phyloP scores from a whole-genome alignment of 2,888 invertebrate genomes.

The Chymomyza fuscimana region DNA sequence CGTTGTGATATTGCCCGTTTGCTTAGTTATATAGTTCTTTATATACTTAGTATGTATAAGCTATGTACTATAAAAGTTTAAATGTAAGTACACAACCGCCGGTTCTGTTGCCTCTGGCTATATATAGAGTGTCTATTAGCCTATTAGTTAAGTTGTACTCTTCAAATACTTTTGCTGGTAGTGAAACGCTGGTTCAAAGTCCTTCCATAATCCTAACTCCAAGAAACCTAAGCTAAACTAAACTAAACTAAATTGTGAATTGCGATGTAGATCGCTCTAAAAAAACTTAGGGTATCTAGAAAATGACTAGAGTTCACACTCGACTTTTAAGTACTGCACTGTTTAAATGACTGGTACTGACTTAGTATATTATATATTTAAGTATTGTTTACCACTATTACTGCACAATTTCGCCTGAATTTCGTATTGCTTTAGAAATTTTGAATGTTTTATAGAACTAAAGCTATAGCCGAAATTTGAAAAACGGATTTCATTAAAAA shows the following conservation, averaged over 20 bases:
- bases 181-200: constrained; percentile 71
- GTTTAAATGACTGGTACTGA: constrained; percentile 24
- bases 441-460: constrained; percentile 42
- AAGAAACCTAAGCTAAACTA: constrained; percentile 36
- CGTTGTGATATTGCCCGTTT: constrained; percentile 75
- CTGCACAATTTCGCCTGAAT: constrained; percentile 78
- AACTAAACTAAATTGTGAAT: constrained; percentile 18
- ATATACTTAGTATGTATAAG: constrained; percentile 26
- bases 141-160: constrained; percentile 63
- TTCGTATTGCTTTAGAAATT: constrained; percentile 37
- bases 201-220: constrained; percentile 46
- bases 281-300: constrained; percentile 52
- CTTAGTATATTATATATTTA: constrained; percentile 12
- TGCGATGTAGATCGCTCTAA: background rate
- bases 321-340: constrained; percentile 59
- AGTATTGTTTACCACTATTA: constrained; percentile 64
- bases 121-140: constrained; percentile 3
- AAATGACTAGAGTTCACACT: constrained; percentile 78
- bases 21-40: constrained; percentile 14
- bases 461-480: constrained; percentile 47
- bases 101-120: constrained; percentile 61
- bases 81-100: constrained; percentile 77
- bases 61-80: constrained; percentile 32
- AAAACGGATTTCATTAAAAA: constrained; percentile 2
- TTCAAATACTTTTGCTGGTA: constrained; percentile 71